Percentiles rank a stretch among this genome's conserved stretches.
Conservation (phyloP, 2,888 invertebrate genomes). For the Lymantria dispar region DNA sequence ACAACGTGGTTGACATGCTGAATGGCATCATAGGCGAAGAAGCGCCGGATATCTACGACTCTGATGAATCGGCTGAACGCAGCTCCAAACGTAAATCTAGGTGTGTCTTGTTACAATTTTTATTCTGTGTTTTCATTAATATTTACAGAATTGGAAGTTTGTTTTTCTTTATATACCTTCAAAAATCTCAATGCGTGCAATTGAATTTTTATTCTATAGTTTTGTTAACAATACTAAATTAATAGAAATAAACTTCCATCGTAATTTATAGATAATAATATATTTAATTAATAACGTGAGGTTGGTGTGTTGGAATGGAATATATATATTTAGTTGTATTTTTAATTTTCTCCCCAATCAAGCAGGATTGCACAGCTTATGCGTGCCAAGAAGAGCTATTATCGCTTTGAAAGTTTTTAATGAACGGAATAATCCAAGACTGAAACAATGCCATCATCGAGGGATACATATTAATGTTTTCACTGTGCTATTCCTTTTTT, state of each 20-base stretch:
- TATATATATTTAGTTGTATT: conserved; percentile 11
- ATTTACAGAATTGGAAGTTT: conserved; percentile 16
- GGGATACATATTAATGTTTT: conserved; percentile 12
- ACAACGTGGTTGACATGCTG: conserved; percentile 94
- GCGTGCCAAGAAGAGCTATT: conserved; percentile 30
- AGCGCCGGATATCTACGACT: conserved; percentile 46
- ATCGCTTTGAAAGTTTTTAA: conserved; percentile 22
- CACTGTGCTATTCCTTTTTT: conserved; percentile 3
- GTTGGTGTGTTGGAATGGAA: conserved; percentile 19
- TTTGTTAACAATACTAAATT: background rate
- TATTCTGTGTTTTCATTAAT: conserved; percentile 3
- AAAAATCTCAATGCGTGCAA: background rate
- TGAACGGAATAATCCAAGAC: conserved; percentile 22
- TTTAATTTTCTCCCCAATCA: conserved; percentile 18
- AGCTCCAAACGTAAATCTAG: conserved; percentile 68
- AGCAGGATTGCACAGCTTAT: conserved; percentile 47
- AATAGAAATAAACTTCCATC: conserved; percentile 18
- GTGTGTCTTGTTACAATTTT: conserved; percentile 40
- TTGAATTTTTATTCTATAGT: background rate
- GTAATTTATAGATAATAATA: background rate
- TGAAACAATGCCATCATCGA: conserved; percentile 13
- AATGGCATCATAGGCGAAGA: conserved; percentile 92
- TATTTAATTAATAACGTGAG: background rate
- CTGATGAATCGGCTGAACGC: conserved; percentile 52
- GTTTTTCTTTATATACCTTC: conserved; percentile 4